phyloP scores from a whole-genome alignment of 2,113 vertebrate species.

The Mesocricetus auratus region DNA sequence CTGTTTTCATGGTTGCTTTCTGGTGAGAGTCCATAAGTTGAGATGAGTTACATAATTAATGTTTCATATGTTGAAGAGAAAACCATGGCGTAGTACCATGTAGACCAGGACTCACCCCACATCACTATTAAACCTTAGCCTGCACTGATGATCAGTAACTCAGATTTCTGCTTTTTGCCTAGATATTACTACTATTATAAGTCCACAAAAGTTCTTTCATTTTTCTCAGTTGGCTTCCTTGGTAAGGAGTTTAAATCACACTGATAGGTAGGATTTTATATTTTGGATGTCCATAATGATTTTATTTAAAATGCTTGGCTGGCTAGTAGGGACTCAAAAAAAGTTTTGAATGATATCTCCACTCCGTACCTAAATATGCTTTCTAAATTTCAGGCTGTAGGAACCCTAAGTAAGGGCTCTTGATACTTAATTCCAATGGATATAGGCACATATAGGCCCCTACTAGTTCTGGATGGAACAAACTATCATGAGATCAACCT shows the following conservation, averaged over 20 bases:
- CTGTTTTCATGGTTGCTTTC: background rate
- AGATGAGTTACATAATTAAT: conserved; percentile 28
- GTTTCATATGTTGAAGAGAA: conserved; percentile 15
- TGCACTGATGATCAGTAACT: background rate
- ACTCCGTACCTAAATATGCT: background rate
- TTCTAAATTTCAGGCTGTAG: background rate
- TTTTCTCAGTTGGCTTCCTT: conserved; percentile 30
- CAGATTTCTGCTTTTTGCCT: conserved; percentile 10
- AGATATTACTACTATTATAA: background rate
- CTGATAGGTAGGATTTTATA: background rate
- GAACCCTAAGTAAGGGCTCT: background rate
- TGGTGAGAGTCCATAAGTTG: background rate
- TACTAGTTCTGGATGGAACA: background rate
- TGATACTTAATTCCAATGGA: background rate
- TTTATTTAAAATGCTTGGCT: conserved; percentile 47
- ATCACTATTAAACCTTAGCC: background rate
- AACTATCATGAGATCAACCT: conserved; percentile 8
- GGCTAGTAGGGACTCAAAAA: background rate
- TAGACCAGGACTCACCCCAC: background rate
- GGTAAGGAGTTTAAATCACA: conserved; percentile 44
- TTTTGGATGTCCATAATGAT: background rate
- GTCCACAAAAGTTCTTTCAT: background rate
- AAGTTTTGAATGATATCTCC: background rate
- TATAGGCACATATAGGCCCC: background rate
- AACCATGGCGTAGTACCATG: background rate